Conservation (phyloP, 2,888 invertebrate species). For the Amphipyra berbera region DNA sequence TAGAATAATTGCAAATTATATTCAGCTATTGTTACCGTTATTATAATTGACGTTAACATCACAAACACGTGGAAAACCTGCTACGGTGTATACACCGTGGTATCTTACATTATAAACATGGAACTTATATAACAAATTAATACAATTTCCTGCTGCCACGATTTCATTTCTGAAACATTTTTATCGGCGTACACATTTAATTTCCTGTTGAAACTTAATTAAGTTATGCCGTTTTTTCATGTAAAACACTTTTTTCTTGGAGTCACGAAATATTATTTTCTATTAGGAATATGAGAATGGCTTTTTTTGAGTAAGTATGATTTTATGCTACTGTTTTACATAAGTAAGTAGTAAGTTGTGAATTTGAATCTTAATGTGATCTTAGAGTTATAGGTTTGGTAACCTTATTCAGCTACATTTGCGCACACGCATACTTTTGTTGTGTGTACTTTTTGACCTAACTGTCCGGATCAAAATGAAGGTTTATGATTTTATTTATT, state of each 20-base stretch:
- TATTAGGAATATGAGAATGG: constrained; percentile 37
- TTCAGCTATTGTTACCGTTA: background rate
- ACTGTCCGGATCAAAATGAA: no score
- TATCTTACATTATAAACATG: constrained; percentile 26
- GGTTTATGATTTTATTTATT: no score
- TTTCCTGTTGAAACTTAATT: constrained; percentile 78
- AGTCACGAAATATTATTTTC: constrained; percentile 65
- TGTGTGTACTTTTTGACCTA: background rate
- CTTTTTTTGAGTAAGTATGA: constrained; percentile 49
- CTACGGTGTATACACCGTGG: background rate
- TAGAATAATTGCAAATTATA: no score
- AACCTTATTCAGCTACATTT: constrained; percentile 10
- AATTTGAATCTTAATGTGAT: constrained; percentile 50
- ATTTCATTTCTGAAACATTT: constrained; percentile 63
- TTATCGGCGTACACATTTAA: constrained; percentile 69
- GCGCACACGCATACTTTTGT: background rate
- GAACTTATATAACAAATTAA: constrained; percentile 57
- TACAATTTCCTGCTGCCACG: constrained; percentile 60
- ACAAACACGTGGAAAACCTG: background rate
- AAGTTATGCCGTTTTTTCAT: constrained; percentile 62
- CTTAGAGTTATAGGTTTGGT: constrained; percentile 40
- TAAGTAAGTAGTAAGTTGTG: constrained; percentile 48
- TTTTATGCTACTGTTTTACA: constrained; percentile 56
- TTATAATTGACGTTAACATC: background rate
- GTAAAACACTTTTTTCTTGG: constrained; percentile 60